phyloP scores from a whole-genome alignment of 2,797 vertebrate species.

The Coendou prehensilis region DNA sequence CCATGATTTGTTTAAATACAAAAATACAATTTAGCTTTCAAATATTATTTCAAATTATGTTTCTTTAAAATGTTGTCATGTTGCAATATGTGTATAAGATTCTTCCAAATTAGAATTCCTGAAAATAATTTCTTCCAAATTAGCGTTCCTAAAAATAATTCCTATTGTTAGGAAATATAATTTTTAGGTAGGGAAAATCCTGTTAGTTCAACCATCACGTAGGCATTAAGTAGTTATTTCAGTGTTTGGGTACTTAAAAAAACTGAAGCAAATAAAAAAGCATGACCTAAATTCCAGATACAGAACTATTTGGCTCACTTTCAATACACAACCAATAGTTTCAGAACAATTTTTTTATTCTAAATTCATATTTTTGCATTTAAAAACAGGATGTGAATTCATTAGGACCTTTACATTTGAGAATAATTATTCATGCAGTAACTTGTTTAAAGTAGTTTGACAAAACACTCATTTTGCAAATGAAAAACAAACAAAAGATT shows the following conservation, averaged over 20 bases:
- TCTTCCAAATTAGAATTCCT: background rate
- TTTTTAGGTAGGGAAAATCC: background rate
- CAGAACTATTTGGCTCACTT: background rate
- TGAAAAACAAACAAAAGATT: constrained; percentile 40
- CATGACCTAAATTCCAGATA: background rate
- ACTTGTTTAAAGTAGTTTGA: background rate
- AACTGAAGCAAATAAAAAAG: background rate
- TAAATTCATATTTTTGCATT: background rate
- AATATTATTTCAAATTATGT: background rate
- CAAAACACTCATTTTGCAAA: constrained; percentile 15
- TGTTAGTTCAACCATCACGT: background rate
- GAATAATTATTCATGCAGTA: constrained; percentile 4
- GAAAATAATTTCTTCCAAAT: background rate
- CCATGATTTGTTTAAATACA: background rate
- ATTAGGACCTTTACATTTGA: background rate
- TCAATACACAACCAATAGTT: background rate
- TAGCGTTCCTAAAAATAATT: background rate
- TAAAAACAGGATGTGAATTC: background rate
- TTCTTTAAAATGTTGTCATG: background rate
- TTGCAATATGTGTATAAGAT: background rate
- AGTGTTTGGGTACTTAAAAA: background rate
- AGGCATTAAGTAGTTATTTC: background rate
- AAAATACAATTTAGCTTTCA: background rate
- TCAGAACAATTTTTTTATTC: constrained; percentile 4
- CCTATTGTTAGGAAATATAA: background rate